Evolutionary conservation across 1,140 invertebrate genomes (phyloP), one percentile per base, ranked within the genome.

Genomic region (Artemia franciscana): DNA sequence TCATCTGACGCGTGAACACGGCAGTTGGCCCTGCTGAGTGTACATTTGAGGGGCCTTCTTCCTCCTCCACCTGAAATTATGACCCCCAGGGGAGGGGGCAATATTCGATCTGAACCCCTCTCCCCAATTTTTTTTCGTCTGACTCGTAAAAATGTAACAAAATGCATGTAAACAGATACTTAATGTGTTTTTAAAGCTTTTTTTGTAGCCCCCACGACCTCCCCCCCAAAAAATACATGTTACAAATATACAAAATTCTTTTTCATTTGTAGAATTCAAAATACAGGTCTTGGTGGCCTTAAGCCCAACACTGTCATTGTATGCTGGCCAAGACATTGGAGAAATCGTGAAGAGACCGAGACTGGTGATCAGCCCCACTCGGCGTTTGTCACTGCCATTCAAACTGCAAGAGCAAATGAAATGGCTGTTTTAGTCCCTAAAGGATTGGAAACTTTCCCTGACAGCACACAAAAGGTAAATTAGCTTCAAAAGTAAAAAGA

Each of bases 221-320:
- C n/a, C n/a, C n/a, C n/a, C n/a, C n/a, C n/a, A 51, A 51, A 51
- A 2, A 51, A 51, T 2, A 51, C 12, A 51, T 12, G 39, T 51
- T 15, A 15, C 3, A n/a, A 51, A 18, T 51, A 3, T 15, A 15
- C 39, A 1, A 51, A 51, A 51, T 51, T 51, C 21, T 51, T 63
- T 65, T 64, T 65, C n/a, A n/a, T n/a, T n/a, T n/a, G n/a, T 70
- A 91, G 87, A 61, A 84, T 98, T 58, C 95, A 99, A 78, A 93
- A 89, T 12, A 86, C 88, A 58, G 96, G 96, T 26, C 75, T 99
- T 0, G 95, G 95, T 64, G 94, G 94, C 12, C 82, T 99, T 76
- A 94, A 95, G 72, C 95, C 94, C 25, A 99, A 99, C 72, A 98
- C 94, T 3, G 92, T 98, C 9, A 89, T 98, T 67, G 77, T 98